Base-by-base conservation (phyloP, 2,888 invertebrate genomes). In the Xylophagus ater region DNA sequence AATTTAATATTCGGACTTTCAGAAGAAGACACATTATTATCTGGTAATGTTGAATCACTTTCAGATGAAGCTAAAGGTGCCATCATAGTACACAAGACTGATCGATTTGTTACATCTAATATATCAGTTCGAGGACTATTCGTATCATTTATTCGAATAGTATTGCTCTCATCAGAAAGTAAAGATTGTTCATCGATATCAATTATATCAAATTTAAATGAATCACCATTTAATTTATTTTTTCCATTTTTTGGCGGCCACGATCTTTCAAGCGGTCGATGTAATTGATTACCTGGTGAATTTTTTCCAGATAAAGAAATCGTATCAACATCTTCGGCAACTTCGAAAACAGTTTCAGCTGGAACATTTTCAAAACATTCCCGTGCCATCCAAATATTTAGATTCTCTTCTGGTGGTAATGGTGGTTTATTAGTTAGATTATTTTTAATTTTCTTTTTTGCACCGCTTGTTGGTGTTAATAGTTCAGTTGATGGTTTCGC, bases 181-280 rank as follows among this genome's bases (percentile, higher is more conserved):
- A 32, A 68, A 52, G 67, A 69, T 46, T 71, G 70, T 56, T 86
- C 87, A 55, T 87, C 87, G 9, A 80, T 83, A 53, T 87, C 87
- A 44, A 87, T 79, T 41, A 87, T 73, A 60, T 87, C 87, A 58
- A 86, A 87, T 48, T 78, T 79, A 57, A 87, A 87, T 32, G 81
- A 77, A 58, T 86, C 86, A 58, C 85, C 83, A 13, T 73, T 73
- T 44, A 72, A 67, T 59, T 76, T 78, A 42, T 78, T 65, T 29
- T 40, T 43, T 30, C 74, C 73, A 50, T 83, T 73, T 57, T 76
- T 73, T 3, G 84, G 82, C 15, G 83, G 83, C 56, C 71, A 69
- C 1, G 75, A 78, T 46, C 84, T 69, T 55, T 87, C 86, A 46
- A 88, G 65, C 9, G 87, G 86, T 49, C 78, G 75, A 60, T 87